phyloP scores from a whole-genome alignment of 2,797 vertebrate species.

The Selene dorsalis region DNA sequence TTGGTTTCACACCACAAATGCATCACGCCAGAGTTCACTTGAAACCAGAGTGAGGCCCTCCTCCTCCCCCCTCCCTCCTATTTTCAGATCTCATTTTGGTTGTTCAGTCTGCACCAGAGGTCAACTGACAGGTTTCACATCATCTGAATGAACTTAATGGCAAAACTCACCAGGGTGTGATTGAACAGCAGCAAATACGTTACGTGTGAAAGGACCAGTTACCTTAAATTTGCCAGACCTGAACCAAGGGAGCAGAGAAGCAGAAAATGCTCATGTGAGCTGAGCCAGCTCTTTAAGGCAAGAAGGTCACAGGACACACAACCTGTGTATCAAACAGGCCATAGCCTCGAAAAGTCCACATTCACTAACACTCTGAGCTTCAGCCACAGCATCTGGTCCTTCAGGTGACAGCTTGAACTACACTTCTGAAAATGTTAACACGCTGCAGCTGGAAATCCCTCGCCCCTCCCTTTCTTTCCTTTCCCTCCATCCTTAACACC shows the following conservation, averaged over 20 bases:
- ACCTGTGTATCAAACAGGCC: not conserved
- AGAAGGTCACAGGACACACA: constrained; percentile 27
- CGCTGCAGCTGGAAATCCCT: constrained; percentile 57
- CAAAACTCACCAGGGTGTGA: not conserved
- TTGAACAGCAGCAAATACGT: not conserved
- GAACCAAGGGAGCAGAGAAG: not conserved
- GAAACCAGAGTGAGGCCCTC: not conserved
- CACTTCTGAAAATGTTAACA: constrained; percentile 15
- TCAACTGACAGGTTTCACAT: not conserved
- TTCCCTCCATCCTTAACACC: constrained; percentile 49
- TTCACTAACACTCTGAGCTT: not conserved
- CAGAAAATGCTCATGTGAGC: not conserved
- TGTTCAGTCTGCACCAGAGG: not conserved
- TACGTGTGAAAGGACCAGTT: not conserved
- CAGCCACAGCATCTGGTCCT: not conserved
- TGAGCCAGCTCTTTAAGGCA: not conserved
- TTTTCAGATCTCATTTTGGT: not conserved
- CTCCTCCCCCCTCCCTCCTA: too few relatives aligned
- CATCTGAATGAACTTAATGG: not conserved
- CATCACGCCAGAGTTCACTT: not conserved
- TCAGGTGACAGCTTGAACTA: not conserved
- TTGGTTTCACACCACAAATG: constrained; percentile 7
- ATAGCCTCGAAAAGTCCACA: constrained; percentile 1
- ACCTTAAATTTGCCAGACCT: not conserved
- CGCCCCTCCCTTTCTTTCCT: constrained; percentile 47